Evolutionary conservation across 2,113 vertebrate genomes (phyloP).

Genomic region (Thunnus maccoyii): DNA sequence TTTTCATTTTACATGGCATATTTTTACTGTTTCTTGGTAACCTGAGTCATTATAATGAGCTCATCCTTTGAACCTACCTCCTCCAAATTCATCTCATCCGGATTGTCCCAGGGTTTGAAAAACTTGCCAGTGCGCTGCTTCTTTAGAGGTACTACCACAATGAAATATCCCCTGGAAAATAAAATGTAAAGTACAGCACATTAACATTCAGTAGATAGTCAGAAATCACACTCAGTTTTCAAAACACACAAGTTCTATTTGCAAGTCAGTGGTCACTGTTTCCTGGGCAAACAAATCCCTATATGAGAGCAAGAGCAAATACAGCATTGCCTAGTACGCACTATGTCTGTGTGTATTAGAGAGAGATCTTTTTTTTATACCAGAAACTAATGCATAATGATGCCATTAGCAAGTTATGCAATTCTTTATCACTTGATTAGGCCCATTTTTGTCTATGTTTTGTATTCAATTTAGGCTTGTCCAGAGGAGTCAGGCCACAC

Average conservation of each 20-base stretch:
- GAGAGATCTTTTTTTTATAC: not conserved
- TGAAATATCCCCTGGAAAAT: slow-evolving; percentile 92
- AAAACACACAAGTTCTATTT: not conserved
- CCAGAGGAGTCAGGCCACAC: slow-evolving; percentile 36
- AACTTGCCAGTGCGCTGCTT: slow-evolving; percentile 96
- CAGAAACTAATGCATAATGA: slow-evolving; percentile 3
- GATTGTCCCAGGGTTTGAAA: slow-evolving; percentile 95
- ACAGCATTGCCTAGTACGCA: not conserved
- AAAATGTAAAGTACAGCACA: not conserved
- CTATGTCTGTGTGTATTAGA: not conserved
- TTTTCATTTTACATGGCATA: not conserved
- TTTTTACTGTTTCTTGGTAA: slow-evolving; percentile 1
- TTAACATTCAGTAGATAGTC: not conserved
- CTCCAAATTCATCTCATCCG: slow-evolving; percentile 98
- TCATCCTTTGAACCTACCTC: slow-evolving; percentile 86
- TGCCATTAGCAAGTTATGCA: slow-evolving; percentile 32
- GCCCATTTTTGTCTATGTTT: slow-evolving; percentile 31
- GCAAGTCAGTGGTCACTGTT: not conserved
- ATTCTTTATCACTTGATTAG: slow-evolving; percentile 41
- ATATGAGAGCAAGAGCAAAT: not conserved
- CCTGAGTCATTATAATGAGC: not conserved
- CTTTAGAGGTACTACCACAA: slow-evolving; percentile 98
- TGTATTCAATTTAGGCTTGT: slow-evolving; percentile 44
- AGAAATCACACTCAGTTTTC: not conserved
- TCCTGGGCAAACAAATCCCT: not conserved